These are phyloP conservation scores for Decapterus maruadsi DNA, from an alignment of 2,797 vertebrate genomes.

Conservation along the genomic window DNA sequence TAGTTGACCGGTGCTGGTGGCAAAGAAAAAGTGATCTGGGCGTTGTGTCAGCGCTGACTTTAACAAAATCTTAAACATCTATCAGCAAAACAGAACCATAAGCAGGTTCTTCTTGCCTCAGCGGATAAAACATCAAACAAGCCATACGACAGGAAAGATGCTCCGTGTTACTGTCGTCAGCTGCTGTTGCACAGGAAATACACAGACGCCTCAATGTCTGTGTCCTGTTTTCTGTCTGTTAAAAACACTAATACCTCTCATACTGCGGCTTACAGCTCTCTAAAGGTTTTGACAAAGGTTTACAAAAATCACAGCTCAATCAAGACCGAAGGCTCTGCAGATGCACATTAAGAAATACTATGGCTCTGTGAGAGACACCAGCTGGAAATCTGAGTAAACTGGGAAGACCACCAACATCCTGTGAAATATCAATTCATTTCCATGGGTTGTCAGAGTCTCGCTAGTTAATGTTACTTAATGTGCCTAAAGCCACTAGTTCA, in stretches of 20 bases:
- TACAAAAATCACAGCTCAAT: background rate
- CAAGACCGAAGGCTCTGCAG: background rate
- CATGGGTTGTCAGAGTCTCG: background rate
- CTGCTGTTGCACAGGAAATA: background rate
- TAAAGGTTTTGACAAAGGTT: background rate
- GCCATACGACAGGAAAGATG: background rate
- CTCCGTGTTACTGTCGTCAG: background rate
- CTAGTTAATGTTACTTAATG: conserved; percentile 15
- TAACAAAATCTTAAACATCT: background rate
- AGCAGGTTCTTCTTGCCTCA: background rate
- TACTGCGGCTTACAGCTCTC: background rate
- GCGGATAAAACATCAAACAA: background rate
- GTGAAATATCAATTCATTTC: background rate
- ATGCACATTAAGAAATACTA: background rate
- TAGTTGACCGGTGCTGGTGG: no score
- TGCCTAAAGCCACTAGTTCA: conserved; percentile 5
- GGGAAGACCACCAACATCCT: background rate
- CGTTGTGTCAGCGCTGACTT: background rate
- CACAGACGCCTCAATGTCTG: background rate
- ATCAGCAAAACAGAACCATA: background rate
- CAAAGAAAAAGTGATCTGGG: no score
- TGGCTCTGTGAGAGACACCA: background rate
- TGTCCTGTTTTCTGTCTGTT: background rate
- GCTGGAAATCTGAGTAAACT: background rate
- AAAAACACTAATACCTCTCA: background rate